Base-by-base conservation (phyloP, 1,140 invertebrate species). In the Copidosoma floridanum region DNA sequence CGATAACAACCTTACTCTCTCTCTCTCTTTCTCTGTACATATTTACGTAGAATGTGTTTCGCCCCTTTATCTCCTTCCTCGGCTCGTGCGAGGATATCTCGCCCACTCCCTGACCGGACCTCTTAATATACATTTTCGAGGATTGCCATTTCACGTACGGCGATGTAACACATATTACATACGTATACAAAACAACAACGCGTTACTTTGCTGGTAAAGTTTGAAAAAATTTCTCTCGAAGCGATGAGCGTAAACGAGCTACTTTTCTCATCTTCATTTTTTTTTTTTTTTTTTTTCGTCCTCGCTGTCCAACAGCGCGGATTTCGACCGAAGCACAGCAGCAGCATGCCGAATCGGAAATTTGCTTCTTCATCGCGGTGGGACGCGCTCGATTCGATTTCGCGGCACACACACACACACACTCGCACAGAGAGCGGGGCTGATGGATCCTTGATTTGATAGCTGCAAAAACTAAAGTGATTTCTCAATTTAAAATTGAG, bases 401-500 rank as follows among this genome's bases (percentile, higher is more conserved):
- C 14, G 32, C 14, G 8, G 7, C 32, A 10, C 32, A 10, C 8
- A 10, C 32, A 10, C 32, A 10, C 32, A 10, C 32, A 14, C 32
- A 10, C 32, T 37, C 32, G 7, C 14, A 10, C 32, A n/a, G n/a
- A n/a, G n/a, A n/a, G n/a, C n/a, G n/a, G n/a, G n/a, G n/a, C n/a
- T n/a, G n/a, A 37, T 21, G 59, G 11, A 41, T 55, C 27, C n/a
- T n/a, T n/a, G n/a, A n/a, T n/a, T n/a, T n/a, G n/a, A n/a, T n/a
- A n/a, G 20, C 43, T 20, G 43, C 37, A 61, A 61, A 61, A 61
- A 55, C 32, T 20, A 12, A 43, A 55, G 54, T 62, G 60, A 62
- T 62, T 62, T 62, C 60, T 62, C 60, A 62, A 62, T 62, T 62
- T 52, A 37, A 29, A 47, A 38, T n/a, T n/a, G n/a, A n/a, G n/a